Evolutionary conservation across 2,113 vertebrate genomes (phyloP).

Genomic region (Mobula birostris): DNA sequence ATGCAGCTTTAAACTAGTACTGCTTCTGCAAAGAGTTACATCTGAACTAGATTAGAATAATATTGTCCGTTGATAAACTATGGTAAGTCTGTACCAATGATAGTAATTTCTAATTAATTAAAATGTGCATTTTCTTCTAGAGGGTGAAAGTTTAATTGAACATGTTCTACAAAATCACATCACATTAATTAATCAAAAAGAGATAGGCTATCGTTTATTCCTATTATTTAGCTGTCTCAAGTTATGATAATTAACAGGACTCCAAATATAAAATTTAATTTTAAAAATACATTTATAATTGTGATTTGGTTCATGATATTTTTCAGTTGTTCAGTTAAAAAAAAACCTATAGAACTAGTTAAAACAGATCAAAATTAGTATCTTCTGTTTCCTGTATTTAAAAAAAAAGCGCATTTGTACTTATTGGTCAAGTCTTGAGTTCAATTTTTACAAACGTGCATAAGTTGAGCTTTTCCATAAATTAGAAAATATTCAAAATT

Average conservation of each 20-base stretch:
- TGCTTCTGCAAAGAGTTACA: no score
- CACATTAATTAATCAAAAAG: not conserved
- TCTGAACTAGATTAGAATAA: no score
- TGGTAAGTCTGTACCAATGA: no score
- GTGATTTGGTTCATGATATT: not conserved
- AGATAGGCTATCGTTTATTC: not conserved
- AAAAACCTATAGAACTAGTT: not conserved
- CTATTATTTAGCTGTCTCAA: not conserved
- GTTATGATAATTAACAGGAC: not conserved
- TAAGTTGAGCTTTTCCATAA: no score
- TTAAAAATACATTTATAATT: not conserved
- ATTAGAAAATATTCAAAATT: no score
- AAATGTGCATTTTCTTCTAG: no score
- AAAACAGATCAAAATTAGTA: not conserved
- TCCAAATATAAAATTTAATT: not conserved
- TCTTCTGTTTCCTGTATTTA: not conserved
- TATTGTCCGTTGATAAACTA: no score
- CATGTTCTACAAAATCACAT: not conserved
- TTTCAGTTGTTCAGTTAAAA: not conserved
- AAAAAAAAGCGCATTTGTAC: not conserved
- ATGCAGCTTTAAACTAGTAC: no score
- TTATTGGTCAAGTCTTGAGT: no score
- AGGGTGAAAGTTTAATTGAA: not conserved
- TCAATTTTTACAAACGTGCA: no score
- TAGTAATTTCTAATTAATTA: no score